Evolutionary conservation across 2,797 vertebrate species (phyloP).

Genomic region (Danio kyathit): DNA sequence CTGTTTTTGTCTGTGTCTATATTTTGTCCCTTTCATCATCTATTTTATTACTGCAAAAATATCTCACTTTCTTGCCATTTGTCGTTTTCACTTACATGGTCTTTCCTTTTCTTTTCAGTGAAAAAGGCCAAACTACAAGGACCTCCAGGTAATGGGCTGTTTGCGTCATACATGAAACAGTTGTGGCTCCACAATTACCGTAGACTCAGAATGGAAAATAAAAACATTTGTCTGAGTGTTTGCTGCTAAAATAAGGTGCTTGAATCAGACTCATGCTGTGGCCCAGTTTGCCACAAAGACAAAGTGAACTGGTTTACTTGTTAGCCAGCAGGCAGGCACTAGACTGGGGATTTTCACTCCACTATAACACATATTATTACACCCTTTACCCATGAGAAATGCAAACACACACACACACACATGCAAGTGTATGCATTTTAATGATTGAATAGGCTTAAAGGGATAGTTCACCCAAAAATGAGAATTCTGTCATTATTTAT

Average conservation of each 20-base stretch:
- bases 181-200: slow-evolving; percentile 14
- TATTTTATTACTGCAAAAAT: background rate
- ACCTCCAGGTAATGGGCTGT: slow-evolving; percentile 77
- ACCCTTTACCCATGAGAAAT: slow-evolving; percentile 39
- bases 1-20: background rate
- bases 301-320: slow-evolving; percentile 73
- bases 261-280: slow-evolving; percentile 51
- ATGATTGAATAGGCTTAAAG: background rate
- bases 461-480: too few species aligned
- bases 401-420: background rate
- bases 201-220: background rate
- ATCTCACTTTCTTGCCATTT: background rate
- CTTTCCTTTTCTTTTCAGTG: slow-evolving; percentile 72
- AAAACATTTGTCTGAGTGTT: slow-evolving; percentile 26
- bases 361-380: background rate
- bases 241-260: slow-evolving; percentile 17
- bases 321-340: slow-evolving; percentile 65
- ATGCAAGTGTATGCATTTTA: background rate
- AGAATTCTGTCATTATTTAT: too few species aligned
- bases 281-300: slow-evolving; percentile 69
- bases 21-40: background rate
- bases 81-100: slow-evolving; percentile 38
- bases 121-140: slow-evolving; percentile 84
- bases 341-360: slow-evolving; percentile 50
- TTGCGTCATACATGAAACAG: slow-evolving; percentile 8